Evolutionary conservation across 2,888 invertebrate genomes (phyloP).

Genomic region (Odontothrips loti): DNA sequence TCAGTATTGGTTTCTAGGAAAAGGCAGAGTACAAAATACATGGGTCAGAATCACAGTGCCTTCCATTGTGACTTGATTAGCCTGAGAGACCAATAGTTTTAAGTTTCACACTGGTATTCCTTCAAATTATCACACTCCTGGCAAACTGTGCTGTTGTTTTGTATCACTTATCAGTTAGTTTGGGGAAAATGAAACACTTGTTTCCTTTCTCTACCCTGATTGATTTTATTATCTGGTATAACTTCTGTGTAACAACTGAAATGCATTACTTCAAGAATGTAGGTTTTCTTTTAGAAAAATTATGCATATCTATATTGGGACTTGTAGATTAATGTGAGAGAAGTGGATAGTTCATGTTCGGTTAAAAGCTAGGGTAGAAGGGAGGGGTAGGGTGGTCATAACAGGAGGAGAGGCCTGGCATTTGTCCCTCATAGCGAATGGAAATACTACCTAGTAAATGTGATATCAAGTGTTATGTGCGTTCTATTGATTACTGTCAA

Average conservation of each 20-base stretch:
- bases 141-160: too few relatives aligned
- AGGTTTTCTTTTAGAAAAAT: background rate
- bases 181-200: too few relatives aligned
- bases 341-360: background rate
- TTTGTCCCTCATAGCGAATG: background rate
- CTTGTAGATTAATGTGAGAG: background rate
- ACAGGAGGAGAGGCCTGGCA: background rate
- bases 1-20: background rate
- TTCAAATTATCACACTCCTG: too few relatives aligned
- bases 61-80: conserved; percentile 25
- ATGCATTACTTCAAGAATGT: background rate
- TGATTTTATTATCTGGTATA: too few relatives aligned
- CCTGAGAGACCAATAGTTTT: conserved; percentile 13
- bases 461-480: background rate
- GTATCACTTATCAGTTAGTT: too few relatives aligned
- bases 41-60: conserved; percentile 20
- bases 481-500: background rate
- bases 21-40: conserved; percentile 11
- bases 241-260: too few relatives aligned
- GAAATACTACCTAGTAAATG: background rate
- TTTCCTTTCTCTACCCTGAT: too few relatives aligned
- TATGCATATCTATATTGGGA: background rate
- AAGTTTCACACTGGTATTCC: background rate
- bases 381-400: background rate
- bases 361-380: background rate